These are phyloP conservation scores for Gobio occitaniae DNA, from an alignment of 2,797 vertebrate species.

Conservation along the genomic window DNA sequence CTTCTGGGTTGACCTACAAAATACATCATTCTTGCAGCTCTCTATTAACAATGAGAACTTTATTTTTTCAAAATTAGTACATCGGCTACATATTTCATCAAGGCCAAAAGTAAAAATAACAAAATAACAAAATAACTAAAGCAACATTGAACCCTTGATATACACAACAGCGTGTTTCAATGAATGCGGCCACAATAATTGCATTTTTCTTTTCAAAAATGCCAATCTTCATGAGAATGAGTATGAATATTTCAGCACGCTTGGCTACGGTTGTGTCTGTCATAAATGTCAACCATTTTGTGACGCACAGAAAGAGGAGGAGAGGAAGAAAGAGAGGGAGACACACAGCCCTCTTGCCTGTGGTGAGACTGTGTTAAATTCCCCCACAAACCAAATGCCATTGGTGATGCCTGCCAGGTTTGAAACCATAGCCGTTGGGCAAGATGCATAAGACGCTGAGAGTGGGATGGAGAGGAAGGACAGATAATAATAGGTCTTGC, in stretches of 20 bases:
- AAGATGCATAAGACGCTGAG: background rate
- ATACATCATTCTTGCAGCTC: background rate
- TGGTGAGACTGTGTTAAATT: constrained; percentile 48
- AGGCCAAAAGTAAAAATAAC: constrained; percentile 17
- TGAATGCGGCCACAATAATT: constrained; percentile 27
- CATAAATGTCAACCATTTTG: constrained; percentile 77
- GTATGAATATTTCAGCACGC: constrained; percentile 78
- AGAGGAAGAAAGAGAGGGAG: constrained; percentile 50
- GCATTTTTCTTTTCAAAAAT: constrained; percentile 50
- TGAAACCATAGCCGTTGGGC: constrained; percentile 14
- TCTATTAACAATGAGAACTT: background rate
- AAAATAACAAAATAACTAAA: constrained; percentile 31
- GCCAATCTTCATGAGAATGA: constrained; percentile 42
- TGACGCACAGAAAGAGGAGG: constrained; percentile 64
- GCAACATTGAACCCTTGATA: constrained; percentile 9
- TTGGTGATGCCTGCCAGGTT: constrained; percentile 42
- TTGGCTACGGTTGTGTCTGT: constrained; percentile 73
- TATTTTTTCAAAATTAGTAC: background rate
- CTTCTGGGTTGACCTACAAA: background rate
- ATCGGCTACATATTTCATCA: constrained; percentile 14
- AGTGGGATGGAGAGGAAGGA: background rate
- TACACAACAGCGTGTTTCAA: constrained; percentile 25
- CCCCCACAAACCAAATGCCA: constrained; percentile 54
- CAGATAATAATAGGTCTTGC: constrained; percentile 6
- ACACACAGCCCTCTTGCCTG: background rate